Evolutionary conservation across 2,113 vertebrate genomes (phyloP), one percentile per base, ranked within the genome.

Genomic region (Chloropsis cyanopogon): DNA sequence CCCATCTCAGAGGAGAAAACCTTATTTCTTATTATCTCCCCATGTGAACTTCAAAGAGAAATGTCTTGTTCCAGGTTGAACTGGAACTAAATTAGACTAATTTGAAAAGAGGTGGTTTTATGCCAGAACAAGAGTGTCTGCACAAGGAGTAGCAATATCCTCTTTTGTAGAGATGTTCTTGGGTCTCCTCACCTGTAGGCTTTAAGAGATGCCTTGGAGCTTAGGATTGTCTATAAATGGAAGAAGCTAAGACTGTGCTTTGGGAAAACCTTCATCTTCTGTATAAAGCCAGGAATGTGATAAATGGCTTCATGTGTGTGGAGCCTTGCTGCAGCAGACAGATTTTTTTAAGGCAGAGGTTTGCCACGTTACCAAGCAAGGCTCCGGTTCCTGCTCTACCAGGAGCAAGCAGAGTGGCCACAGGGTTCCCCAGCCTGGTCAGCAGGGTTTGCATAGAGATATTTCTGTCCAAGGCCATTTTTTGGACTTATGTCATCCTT

Each of bases 341-440:
- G 63, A 9, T 87, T 41, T 50, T 50, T 37, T 83, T 49, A 69
- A 60, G 77, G 10, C 18, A 61, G 86, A 75, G 18, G 8, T 77
- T 86, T 73, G 12, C 25, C 0, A 0, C 6, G 18, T 84, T 1
- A 4, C 33, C 35, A 54, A 54, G 33, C 1, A 2, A 54, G 25
- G 10, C n/a, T 75, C 56, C 4, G 1, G 39, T 28, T 89, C 24
- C 54, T 53, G 50, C 69, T 52, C 35, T 11, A 23, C 22, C 2
- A 4, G 20, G 37, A 82, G 37, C 0, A 0, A 72, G 39, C 49
- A n/a, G 35, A 24, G 14, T 70, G 54, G 54, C 53, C 1, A 1
- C 25, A n/a, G 47, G 20, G 12, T 77, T 37, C 59, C 46, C 52
- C 53, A 69, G 31, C 61, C 42, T 37, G 52, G 33, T 24, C 6